A percentile compares a stretch with the other conserved stretches of the same genome.
Evolutionary conservation across 2,113 vertebrate genomes (phyloP).

Genomic region (Cyanoderma ruficeps): DNA sequence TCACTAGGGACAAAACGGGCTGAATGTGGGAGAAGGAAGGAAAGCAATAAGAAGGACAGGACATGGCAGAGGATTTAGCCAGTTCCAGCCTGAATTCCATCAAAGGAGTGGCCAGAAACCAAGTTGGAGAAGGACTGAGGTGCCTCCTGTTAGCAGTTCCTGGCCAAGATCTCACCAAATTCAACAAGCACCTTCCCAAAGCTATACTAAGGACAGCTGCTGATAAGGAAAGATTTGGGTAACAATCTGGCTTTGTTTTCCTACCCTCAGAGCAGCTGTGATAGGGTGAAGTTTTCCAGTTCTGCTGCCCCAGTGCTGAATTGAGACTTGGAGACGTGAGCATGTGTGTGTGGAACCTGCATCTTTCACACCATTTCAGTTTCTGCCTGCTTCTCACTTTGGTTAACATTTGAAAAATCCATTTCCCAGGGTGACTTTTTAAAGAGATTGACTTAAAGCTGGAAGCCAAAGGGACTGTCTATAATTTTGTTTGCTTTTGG

Average conservation of each 20-base stretch:
- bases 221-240: background rate
- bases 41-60: background rate
- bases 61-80: background rate
- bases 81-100: background rate
- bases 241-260: background rate
- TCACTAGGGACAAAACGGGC: background rate
- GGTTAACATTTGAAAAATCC: conserved; percentile 63
- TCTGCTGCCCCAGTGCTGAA: background rate
- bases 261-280: background rate
- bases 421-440: conserved; percentile 49
- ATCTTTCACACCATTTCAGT: conserved; percentile 17
- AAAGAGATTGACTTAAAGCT: conserved; percentile 64
- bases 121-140: background rate
- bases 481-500: conserved; percentile 43
- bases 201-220: background rate
- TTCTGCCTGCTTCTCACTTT: conserved; percentile 56
- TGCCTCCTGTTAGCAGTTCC: background rate
- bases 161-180: background rate
- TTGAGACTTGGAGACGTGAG: background rate
- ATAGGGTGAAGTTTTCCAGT: background rate
- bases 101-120: background rate
- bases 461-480: conserved; percentile 49
- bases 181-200: background rate
- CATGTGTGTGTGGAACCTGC: background rate
- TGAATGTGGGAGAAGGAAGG: background rate